Percentiles rank a stretch among this genome's conserved stretches.
These are phyloP conservation scores for Campoplex nolae DNA, from an alignment of 2,888 invertebrate species.

Conservation along the genomic window DNA sequence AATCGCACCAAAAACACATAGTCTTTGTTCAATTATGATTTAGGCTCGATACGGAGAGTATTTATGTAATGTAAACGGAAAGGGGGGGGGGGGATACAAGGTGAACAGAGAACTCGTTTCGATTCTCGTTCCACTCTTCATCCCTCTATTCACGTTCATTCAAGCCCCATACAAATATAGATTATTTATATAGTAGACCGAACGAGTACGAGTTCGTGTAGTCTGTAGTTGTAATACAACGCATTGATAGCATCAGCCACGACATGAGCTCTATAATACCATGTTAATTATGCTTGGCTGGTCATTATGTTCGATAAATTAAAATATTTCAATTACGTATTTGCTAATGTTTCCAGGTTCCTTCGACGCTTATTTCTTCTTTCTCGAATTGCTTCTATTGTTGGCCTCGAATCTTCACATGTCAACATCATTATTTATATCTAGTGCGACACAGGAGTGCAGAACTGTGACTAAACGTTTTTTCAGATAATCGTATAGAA, in stretches of 20 bases:
- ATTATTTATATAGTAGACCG: background rate
- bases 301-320: conserved; percentile 81
- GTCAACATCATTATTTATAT: background rate
- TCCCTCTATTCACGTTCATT: conserved; percentile 15
- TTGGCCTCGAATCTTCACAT: background rate
- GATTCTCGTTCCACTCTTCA: conserved; percentile 44
- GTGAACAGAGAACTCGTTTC: conserved; percentile 4
- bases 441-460: background rate
- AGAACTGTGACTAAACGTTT: background rate
- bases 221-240: conserved; percentile 77
- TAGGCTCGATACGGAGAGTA: conserved; percentile 79
- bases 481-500: background rate
- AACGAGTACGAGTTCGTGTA: conserved; percentile 11
- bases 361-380: background rate
- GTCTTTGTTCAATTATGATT: conserved; percentile 79
- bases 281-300: conserved; percentile 80
- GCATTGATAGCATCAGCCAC: conserved; percentile 78
- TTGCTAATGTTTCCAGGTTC: conserved; percentile 61
- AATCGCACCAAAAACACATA: conserved; percentile 72
- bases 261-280: conserved; percentile 77
- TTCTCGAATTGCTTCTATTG: background rate
- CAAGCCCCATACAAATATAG: conserved; percentile 2
- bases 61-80: conserved; percentile 78
- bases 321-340: conserved; percentile 82
- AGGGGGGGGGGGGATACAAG: background rate